A percentile compares a stretch with the other conserved stretches of the same genome.
phyloP scores from a whole-genome alignment of 1,140 invertebrate species.

The Leptopilina boulardi region DNA sequence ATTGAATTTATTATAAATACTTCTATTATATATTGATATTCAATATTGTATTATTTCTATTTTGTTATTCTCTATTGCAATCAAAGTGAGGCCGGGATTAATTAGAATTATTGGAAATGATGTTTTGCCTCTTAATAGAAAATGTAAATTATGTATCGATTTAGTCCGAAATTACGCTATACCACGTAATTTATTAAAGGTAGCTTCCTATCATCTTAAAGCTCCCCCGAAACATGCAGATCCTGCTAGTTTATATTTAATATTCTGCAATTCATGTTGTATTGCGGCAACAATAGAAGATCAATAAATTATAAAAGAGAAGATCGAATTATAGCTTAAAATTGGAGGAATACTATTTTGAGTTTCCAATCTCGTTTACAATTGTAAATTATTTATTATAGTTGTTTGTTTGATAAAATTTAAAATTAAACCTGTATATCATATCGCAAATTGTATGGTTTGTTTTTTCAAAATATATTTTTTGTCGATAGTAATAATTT shows the following conservation, averaged over 20 bases:
- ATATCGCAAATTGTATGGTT: no score
- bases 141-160: slow-evolving; percentile 17
- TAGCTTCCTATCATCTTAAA: slow-evolving; percentile 6
- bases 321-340: background rate
- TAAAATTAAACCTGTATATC: no score
- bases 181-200: background rate
- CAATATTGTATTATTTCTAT: background rate
- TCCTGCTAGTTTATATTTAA: background rate
- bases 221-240: background rate
- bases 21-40: background rate
- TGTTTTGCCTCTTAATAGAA: slow-evolving; percentile 21
- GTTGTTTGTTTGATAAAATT: no score
- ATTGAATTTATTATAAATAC: no score
- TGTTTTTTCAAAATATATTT: no score
- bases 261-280: background rate
- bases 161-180: background rate
- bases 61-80: slow-evolving; percentile 1
- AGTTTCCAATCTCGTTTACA: background rate
- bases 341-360: background rate
- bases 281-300: background rate
- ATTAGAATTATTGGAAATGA: slow-evolving; percentile 33
- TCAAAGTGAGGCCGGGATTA: background rate
- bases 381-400: no score
- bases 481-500: no score
- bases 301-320: background rate